phyloP scores from a whole-genome alignment of 2,113 vertebrate genomes.

The Reinhardtius hippoglossoides region DNA sequence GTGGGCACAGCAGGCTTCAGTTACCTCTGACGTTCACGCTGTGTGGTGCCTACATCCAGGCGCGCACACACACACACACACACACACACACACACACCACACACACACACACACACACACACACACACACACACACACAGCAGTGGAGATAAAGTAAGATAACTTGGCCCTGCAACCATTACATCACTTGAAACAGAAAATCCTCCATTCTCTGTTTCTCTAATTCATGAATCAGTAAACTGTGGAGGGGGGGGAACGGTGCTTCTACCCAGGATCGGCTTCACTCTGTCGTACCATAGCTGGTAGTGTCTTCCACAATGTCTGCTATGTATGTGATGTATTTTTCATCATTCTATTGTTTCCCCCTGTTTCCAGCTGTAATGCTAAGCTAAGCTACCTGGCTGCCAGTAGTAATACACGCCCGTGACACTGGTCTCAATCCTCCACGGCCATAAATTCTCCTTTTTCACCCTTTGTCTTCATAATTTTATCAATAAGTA shows the following conservation, averaged over 20 bases:
- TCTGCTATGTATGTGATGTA: not conserved
- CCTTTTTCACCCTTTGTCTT: not conserved
- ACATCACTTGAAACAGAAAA: constrained; percentile 55
- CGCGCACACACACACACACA: not conserved
- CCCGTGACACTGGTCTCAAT: too few species aligned
- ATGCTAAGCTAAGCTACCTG: not conserved
- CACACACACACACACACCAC: not conserved
- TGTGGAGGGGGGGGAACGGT: constrained; percentile 9
- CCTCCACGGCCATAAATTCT: not conserved
- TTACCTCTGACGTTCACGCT: constrained; percentile 27
- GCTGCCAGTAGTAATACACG: not conserved
- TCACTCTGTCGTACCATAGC: too few species aligned
- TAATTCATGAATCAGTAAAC: constrained; percentile 43
- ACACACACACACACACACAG: not conserved
- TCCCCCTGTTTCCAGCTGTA: not conserved
- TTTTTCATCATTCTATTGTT: not conserved
- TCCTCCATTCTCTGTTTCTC: not conserved
- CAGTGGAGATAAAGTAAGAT: constrained; percentile 35
- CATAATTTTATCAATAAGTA: not conserved
- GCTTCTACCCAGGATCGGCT: too few species aligned
- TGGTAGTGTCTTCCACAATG: not conserved
- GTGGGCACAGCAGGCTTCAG: constrained; percentile 51
- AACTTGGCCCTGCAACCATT: constrained; percentile 34
- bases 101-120: constrained; percentile 3
- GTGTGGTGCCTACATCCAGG: not conserved